Base-by-base conservation (phyloP, 2,113 vertebrate species). In the Alaudala cheleensis region DNA sequence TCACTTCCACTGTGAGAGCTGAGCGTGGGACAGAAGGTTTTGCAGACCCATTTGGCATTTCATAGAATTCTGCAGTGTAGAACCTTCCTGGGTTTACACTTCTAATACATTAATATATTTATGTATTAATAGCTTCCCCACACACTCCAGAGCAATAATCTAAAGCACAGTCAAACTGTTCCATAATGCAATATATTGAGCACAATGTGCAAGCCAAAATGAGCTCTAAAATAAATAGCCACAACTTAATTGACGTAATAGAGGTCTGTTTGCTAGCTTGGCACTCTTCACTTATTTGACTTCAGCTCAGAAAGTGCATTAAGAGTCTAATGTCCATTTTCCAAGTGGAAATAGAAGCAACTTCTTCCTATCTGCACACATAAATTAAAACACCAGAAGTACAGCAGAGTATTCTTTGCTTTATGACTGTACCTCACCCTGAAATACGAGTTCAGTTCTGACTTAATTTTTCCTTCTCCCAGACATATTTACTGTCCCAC, bases 211-310 rank as follows among this genome's bases (percentile, higher is more conserved):
- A 50, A 67, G 92, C 56, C 88, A 96, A 94, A 88, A 78, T 76
- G 80, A 90, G 76, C 72, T 78, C 60, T 92, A 84, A 96, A 96
- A 92, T 74, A 96, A 96, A 92, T 94, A 96, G 65, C 51, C 82
- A 86, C 82, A 83, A 78, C 26, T 74, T 93, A 81, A 81, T 37
- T 92, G 92, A 94, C 2, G 12, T 74, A 88, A 88, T 22, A 88
- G 51, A 92, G 31, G 37, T 83, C 56, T 93, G 24, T 95, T 96
- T 96, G 76, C 85, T 81, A 66, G 49, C 65, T 86, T 95, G 69
- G 92, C 69, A 44, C n/a, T 71, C 64, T 81, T 69, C 45, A 81
- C 39, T 81, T 93, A 85, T 47, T 94, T 96, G 65, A 93, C 87
- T 91, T 91, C 54, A 73, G 72, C 56, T 87, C 81, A 89, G 92